Evolutionary conservation across 2,797 vertebrate genomes (phyloP).

Genomic region (Parauchenoglanis ngamensis): DNA sequence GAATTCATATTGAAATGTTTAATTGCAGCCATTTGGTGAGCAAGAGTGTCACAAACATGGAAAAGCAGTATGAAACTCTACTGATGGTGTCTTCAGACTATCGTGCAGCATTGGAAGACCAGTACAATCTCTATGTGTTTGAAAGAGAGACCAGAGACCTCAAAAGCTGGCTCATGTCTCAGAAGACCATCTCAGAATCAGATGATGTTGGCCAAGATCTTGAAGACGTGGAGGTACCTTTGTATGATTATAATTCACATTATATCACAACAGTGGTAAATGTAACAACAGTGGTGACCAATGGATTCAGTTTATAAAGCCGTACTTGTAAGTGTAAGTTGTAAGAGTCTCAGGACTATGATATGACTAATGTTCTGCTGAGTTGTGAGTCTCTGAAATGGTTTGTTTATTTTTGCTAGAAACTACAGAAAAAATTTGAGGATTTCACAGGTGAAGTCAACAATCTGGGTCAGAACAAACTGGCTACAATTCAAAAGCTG

Average conservation of each 20-base stretch:
- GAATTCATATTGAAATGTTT: conserved; percentile 4
- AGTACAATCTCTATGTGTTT: conserved; percentile 80
- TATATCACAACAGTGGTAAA: background rate
- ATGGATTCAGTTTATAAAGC: background rate
- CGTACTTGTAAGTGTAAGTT: background rate
- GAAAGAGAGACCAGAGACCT: conserved; percentile 82
- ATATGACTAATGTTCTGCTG: background rate
- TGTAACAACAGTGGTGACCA: no score
- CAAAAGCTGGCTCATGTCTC: conserved; percentile 82
- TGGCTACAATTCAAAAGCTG: conserved; percentile 72
- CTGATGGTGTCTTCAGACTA: conserved; percentile 69
- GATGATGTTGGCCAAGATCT: conserved; percentile 85
- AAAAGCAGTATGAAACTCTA: conserved; percentile 71
- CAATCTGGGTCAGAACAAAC: conserved; percentile 76
- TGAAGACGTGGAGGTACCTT: conserved; percentile 80
- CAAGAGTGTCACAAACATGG: conserved; percentile 66
- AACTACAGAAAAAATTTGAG: conserved; percentile 83
- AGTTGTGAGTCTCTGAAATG: background rate
- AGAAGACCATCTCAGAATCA: conserved; percentile 74
- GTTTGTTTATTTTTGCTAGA: conserved; percentile 62
- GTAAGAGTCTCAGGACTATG: background rate
- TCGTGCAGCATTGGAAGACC: conserved; percentile 71
- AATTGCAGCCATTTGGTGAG: conserved; percentile 64
- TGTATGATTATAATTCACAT: conserved; percentile 34
- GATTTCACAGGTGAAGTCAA: conserved; percentile 79